These are phyloP conservation scores for Lethenteron reissneri DNA, from an alignment of 2,113 vertebrate genomes.

Conservation along the genomic window DNA sequence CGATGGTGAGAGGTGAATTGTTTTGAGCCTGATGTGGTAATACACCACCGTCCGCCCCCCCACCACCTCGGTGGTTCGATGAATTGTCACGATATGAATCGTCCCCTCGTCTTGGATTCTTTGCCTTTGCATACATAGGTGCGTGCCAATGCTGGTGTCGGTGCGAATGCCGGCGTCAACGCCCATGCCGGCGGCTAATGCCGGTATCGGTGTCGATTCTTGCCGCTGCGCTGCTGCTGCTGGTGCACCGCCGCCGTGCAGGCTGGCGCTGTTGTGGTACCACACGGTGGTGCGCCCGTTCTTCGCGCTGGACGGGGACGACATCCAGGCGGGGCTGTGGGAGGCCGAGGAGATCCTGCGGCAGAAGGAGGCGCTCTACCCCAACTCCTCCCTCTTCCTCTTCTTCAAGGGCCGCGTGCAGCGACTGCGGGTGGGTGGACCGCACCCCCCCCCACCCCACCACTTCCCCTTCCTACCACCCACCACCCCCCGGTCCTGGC, in stretches of 20 bases:
- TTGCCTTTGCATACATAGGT: too few relatives aligned
- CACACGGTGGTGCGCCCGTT: slow-evolving; percentile 93
- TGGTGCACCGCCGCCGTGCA: slow-evolving; percentile 15
- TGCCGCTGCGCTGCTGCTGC: slow-evolving; percentile 1
- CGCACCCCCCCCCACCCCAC: neutral
- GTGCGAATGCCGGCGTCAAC: too few relatives aligned
- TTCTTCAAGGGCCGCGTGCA: slow-evolving; percentile 96
- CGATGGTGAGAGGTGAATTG: too few relatives aligned
- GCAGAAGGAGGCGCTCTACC: slow-evolving; percentile 76
- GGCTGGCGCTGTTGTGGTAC: slow-evolving; percentile 86
- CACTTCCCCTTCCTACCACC: neutral
- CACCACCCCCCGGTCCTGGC: neutral
- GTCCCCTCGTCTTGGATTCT: too few relatives aligned
- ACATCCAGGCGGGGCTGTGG: slow-evolving; percentile 54
- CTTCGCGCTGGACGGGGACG: slow-evolving; percentile 78
- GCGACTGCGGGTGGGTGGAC: slow-evolving; percentile 52
- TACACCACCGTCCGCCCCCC: too few relatives aligned
- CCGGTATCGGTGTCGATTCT: slow-evolving; percentile 10
- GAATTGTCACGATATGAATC: too few relatives aligned
- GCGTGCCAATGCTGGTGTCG: too few relatives aligned
- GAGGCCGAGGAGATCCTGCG: slow-evolving; percentile 85
- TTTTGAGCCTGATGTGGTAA: too few relatives aligned
- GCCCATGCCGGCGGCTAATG: too few relatives aligned
- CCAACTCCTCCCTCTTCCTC: slow-evolving; percentile 93
- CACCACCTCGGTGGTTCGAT: too few relatives aligned